Evolutionary conservation across 53 echinoderm and acorn worm species (phyloP).

Genomic region (Zoroaster sp.): DNA sequence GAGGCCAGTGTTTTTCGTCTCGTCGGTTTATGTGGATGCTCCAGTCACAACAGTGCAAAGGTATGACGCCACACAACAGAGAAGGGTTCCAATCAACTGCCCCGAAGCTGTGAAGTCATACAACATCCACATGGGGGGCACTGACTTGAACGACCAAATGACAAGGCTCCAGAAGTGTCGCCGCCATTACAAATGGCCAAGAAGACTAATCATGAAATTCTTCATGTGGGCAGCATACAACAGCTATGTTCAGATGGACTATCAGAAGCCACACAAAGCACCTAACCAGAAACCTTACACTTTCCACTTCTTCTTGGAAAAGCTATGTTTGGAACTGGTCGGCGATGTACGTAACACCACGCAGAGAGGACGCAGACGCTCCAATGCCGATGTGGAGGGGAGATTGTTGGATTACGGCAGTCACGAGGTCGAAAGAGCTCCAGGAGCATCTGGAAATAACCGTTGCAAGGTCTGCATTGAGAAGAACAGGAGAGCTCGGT

Average conservation of each 20-base stretch:
- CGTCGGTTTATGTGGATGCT: constrained; percentile 17
- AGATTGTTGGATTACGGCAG: not conserved
- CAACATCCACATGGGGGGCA: constrained; percentile 32
- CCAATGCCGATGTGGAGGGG: not conserved
- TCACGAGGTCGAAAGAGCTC: not conserved
- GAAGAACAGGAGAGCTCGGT: too few species aligned
- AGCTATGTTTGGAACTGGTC: too few species aligned
- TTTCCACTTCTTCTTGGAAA: too few species aligned
- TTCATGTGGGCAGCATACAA: too few species aligned
- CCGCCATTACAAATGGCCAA: too few species aligned
- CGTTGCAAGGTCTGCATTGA: not conserved
- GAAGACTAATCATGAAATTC: too few species aligned
- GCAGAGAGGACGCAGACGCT: not conserved
- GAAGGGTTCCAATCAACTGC: not conserved
- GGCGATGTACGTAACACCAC: too few species aligned
- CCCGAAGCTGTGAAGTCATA: too few species aligned
- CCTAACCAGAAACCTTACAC: not conserved
- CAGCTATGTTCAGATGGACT: too few species aligned
- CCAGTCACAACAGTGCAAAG: constrained; percentile 10
- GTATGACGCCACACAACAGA: constrained; percentile 45
- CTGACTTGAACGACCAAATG: constrained; percentile 49
- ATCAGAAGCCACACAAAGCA: too few species aligned
- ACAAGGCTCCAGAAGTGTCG: constrained; percentile 45
- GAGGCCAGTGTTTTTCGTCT: constrained; percentile 52
- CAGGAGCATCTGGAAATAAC: not conserved